Evolutionary conservation across 2,888 invertebrate genomes (phyloP).

Genomic region (Phengaris arion): DNA sequence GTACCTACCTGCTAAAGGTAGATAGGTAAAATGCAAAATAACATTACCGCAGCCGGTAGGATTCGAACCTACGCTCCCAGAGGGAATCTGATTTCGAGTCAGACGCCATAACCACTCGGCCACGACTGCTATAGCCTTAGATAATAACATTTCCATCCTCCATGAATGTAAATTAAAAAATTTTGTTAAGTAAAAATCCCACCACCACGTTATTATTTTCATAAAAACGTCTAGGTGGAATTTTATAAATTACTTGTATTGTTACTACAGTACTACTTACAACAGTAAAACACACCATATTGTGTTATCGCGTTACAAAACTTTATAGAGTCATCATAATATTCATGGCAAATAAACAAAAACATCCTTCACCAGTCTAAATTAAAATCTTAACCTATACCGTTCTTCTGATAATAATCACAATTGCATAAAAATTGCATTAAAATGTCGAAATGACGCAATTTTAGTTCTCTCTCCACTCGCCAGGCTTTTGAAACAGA

Average conservation of each 20-base stretch:
- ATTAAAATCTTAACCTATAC: constrained; percentile 12
- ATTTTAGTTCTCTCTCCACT: constrained; percentile 16
- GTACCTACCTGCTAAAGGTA: too few relatives aligned
- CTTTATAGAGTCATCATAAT: too few relatives aligned
- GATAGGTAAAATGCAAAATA: background rate
- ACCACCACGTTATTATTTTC: too few relatives aligned
- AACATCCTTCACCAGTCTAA: background rate
- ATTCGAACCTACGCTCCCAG: constrained; percentile 95
- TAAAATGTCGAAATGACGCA: constrained; percentile 23
- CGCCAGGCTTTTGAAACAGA: constrained; percentile 18
- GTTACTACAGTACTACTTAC: too few relatives aligned
- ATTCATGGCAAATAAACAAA: background rate
- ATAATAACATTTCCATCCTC: background rate
- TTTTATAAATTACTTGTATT: too few relatives aligned
- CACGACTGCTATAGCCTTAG: constrained; percentile 81
- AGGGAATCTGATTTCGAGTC: constrained; percentile 94
- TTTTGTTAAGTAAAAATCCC: too few relatives aligned
- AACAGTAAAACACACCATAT: too few relatives aligned
- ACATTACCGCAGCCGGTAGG: constrained; percentile 85
- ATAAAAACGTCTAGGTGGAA: too few relatives aligned
- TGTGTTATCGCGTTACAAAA: too few relatives aligned
- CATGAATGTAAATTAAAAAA: background rate
- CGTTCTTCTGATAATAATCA: background rate
- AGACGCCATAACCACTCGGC: constrained; percentile 94
- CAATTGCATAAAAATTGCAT: constrained; percentile 19